A percentile compares a stretch with the other conserved stretches of the same genome.
Conservation (phyloP, 1,140 invertebrate species). For the Drosophila equinoxialis region DNA sequence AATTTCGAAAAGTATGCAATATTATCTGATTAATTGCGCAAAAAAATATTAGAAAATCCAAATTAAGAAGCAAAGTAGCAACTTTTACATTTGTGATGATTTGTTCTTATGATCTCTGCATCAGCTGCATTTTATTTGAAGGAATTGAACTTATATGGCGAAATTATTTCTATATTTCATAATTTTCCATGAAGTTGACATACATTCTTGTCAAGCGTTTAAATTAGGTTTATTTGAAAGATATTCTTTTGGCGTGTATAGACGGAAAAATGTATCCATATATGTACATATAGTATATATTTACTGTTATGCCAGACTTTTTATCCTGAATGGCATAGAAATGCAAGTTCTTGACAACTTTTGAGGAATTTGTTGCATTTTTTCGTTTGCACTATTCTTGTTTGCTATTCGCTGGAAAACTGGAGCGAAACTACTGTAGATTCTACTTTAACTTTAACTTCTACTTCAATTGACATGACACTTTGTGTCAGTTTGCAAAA, state of each 20-base stretch:
- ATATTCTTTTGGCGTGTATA: neutral
- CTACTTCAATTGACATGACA: constrained; percentile 80
- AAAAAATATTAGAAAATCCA: no score
- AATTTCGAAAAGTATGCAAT: no score
- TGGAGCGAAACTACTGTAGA: constrained; percentile 33
- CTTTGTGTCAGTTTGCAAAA: constrained; percentile 73
- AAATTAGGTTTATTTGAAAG: constrained; percentile 8
- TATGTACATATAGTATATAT: neutral
- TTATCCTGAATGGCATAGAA: constrained; percentile 13
- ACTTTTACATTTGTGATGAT: no score
- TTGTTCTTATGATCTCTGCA: no score
- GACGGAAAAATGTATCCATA: neutral
- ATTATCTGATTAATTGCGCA: no score
- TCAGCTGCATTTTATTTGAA: no score
- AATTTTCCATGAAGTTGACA: no score
- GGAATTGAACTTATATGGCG: no score
- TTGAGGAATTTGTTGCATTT: constrained; percentile 19
- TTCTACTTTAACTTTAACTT: constrained; percentile 54
- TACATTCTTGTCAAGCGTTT: neutral
- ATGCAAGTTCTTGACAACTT: constrained; percentile 20
- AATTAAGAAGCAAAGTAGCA: no score
- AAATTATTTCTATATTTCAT: no score
- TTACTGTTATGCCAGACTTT: constrained; percentile 4
- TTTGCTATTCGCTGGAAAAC: constrained; percentile 19
- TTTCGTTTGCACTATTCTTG: constrained; percentile 21